A percentile compares a stretch with the other conserved stretches of the same genome.
Conservation (phyloP, 2,888 invertebrate genomes). For the Bellardia pandia region DNA sequence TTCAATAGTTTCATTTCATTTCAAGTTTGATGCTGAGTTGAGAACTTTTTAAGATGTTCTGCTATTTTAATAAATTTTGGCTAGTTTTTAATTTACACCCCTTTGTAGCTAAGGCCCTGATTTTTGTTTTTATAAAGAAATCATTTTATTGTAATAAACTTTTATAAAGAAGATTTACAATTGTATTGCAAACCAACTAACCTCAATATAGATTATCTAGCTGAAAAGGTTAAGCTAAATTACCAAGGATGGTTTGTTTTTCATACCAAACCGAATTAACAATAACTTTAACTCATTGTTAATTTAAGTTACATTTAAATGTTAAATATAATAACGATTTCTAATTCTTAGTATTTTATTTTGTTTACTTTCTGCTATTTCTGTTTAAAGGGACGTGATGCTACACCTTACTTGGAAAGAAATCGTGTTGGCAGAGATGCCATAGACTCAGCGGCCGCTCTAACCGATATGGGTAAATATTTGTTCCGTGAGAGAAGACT, state of each 20-base stretch:
- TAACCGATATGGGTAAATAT: constrained; percentile 99
- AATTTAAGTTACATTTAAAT: constrained; percentile 38
- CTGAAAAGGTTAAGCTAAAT: constrained; percentile 58
- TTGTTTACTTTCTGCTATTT: constrained; percentile 15
- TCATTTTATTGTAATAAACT: constrained; percentile 24
- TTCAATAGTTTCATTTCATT: no score
- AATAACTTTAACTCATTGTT: not conserved
- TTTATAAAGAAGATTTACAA: constrained; percentile 35
- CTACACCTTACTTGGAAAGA: constrained; percentile 96
- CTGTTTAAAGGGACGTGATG: constrained; percentile 91
- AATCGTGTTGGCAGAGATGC: constrained; percentile 97
- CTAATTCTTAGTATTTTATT: not conserved
- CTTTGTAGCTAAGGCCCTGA: not conserved
- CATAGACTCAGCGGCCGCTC: constrained; percentile 96
- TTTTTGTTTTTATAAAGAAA: constrained; percentile 10
- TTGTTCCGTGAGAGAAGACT: constrained; percentile 96
- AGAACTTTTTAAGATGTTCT: no score
- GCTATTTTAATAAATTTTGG: no score
- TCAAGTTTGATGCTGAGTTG: no score
- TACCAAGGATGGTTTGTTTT: constrained; percentile 4
- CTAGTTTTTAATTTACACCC: no score
- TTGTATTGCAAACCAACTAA: constrained; percentile 47
- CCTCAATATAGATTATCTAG: constrained; percentile 32
- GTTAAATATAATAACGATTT: constrained; percentile 51
- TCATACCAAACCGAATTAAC: not conserved